Conservation (phyloP, 1,140 invertebrate genomes). For the Doryteuthis pealeii region DNA sequence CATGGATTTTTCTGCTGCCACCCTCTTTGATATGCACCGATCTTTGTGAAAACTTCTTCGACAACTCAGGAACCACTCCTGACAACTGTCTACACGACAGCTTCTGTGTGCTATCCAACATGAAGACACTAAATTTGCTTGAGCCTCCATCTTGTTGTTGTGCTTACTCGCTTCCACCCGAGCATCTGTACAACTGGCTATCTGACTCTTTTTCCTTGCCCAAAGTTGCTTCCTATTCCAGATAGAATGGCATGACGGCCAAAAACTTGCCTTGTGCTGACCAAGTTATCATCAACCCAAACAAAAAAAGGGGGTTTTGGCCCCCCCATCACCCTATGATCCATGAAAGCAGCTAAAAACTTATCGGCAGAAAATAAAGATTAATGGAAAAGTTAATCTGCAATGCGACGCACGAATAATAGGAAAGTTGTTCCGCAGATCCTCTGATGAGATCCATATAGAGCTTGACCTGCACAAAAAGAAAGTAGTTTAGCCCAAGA, state of each 20-base stretch:
- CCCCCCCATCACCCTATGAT: slow-evolving; percentile 20
- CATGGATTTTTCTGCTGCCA: slow-evolving; percentile 46
- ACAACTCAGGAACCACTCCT: slow-evolving; percentile 79
- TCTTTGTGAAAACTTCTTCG: slow-evolving; percentile 81
- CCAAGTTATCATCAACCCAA: slow-evolving; percentile 80
- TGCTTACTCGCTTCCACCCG: slow-evolving; percentile 69
- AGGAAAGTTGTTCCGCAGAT: slow-evolving; percentile 70
- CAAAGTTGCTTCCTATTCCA: slow-evolving; percentile 65
- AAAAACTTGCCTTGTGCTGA: slow-evolving; percentile 77
- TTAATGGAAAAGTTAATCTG: slow-evolving; percentile 74
- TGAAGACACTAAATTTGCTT: slow-evolving; percentile 49
- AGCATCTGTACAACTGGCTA: slow-evolving; percentile 70
- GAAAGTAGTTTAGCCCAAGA: neutral
- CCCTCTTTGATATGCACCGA: slow-evolving; percentile 80
- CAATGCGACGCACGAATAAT: slow-evolving; percentile 74
- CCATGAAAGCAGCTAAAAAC: slow-evolving; percentile 39
- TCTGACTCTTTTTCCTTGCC: slow-evolving; percentile 70
- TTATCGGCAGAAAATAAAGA: slow-evolving; percentile 40
- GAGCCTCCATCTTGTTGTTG: slow-evolving; percentile 66
- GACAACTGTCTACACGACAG: slow-evolving; percentile 70
- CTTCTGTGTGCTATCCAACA: slow-evolving; percentile 68
- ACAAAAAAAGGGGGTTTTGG: no score
- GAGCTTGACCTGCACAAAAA: neutral
- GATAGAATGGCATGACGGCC: slow-evolving; percentile 79
- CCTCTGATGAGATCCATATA: slow-evolving; percentile 46